Conservation (phyloP, 2,797 vertebrate genomes). For the Diplodus puntazzo region DNA sequence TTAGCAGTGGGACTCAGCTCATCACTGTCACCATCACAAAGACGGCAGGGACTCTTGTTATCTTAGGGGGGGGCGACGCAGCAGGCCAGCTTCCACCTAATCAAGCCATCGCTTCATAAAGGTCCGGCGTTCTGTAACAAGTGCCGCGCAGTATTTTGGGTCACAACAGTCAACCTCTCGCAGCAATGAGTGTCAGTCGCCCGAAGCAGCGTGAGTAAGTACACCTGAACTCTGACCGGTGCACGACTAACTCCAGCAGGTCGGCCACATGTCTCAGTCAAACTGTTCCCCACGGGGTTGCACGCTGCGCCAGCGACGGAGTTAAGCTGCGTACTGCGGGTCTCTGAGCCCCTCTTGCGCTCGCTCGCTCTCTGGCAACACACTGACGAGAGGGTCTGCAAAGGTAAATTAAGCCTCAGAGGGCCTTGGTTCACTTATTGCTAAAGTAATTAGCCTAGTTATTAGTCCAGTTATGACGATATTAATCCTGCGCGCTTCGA, state of each 20-base stretch:
- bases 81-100: conserved; percentile 51
- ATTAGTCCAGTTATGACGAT: conserved; percentile 46
- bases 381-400: conserved; percentile 38
- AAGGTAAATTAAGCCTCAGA: conserved; percentile 48
- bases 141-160: conserved; percentile 35
- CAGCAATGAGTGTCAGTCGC: conserved; percentile 37
- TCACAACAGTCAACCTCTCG: conserved; percentile 58
- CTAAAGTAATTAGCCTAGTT: conserved; percentile 58
- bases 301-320: conserved; percentile 48
- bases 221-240: conserved; percentile 68
- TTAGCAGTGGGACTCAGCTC: conserved; percentile 69
- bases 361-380: conserved; percentile 48
- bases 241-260: conserved; percentile 47
- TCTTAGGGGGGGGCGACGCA: conserved; percentile 36
- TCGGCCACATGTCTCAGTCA: conserved; percentile 64
- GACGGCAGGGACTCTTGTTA: conserved; percentile 68
- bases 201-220: conserved; percentile 57
- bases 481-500: conserved; percentile 21
- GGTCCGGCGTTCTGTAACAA: conserved; percentile 52
- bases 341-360: conserved; percentile 55
- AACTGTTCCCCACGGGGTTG: conserved; percentile 46
- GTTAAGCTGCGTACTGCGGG: conserved; percentile 46
- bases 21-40: conserved; percentile 72
- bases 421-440: conserved; percentile 46
- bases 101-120: conserved; percentile 56